Percentiles rank a stretch among this genome's conserved stretches.
These are phyloP conservation scores for Ceratina australensis DNA, from an alignment of 1,140 invertebrate species.

Conservation along the genomic window DNA sequence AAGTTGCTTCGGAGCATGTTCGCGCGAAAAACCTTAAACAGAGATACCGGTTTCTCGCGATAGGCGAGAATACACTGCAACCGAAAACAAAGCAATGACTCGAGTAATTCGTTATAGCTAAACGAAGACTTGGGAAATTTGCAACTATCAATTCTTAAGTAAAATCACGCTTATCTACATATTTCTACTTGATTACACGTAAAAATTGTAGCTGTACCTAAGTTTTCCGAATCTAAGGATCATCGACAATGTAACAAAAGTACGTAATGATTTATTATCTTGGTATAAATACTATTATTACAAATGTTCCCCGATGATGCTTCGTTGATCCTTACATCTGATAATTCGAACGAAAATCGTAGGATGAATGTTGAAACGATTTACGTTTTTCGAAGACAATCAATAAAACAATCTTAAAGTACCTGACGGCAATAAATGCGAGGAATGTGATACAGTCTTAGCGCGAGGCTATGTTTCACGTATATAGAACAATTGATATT, in stretches of 20 bases:
- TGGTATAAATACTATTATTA: slow-evolving; percentile 57
- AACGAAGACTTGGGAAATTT: slow-evolving; percentile 4
- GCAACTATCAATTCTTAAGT: background rate
- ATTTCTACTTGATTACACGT: background rate
- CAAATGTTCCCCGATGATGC: slow-evolving; percentile 40
- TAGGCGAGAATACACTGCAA: slow-evolving; percentile 83
- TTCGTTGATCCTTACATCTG: slow-evolving; percentile 56
- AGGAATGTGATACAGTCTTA: slow-evolving; percentile 42
- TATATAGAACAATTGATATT: background rate
- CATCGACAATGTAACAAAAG: slow-evolving; percentile 60
- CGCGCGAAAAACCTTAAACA: slow-evolving; percentile 93
- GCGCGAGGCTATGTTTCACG: background rate
- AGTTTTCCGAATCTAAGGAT: background rate
- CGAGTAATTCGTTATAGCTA: background rate
- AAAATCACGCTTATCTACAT: background rate
- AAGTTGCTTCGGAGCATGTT: slow-evolving; percentile 95
- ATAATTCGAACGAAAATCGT: slow-evolving; percentile 1
- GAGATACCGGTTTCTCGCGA: slow-evolving; percentile 89
- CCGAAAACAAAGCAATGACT: slow-evolving; percentile 62
- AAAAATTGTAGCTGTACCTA: no score
- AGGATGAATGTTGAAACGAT: background rate
- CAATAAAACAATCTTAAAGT: slow-evolving; percentile 13
- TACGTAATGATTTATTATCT: slow-evolving; percentile 65
- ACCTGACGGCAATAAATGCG: background rate
- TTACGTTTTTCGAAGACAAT: slow-evolving; percentile 1